Evolutionary conservation across 2,888 invertebrate genomes (phyloP).

Genomic region (Thera obeliscata): DNA sequence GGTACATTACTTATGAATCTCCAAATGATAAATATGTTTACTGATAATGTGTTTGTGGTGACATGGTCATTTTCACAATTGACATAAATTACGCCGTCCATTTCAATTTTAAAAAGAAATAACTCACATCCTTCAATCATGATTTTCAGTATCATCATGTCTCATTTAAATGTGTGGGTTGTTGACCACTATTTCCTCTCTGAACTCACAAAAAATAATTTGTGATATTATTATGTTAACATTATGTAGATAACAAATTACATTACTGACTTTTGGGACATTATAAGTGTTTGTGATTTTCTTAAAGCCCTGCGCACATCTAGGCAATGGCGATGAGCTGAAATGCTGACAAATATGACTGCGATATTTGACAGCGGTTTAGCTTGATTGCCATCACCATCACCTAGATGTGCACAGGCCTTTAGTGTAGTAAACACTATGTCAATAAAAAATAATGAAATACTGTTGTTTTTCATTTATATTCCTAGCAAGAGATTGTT

Average conservation of each 20-base stretch:
- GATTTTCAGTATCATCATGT: slow-evolving; percentile 44
- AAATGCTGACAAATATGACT: too few relatives aligned
- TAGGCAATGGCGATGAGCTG: too few relatives aligned
- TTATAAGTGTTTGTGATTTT: too few relatives aligned
- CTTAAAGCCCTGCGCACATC: too few relatives aligned
- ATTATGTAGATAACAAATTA: too few relatives aligned
- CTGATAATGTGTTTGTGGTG: slow-evolving; percentile 7
- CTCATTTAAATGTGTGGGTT: slow-evolving; percentile 49
- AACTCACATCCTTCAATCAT: slow-evolving; percentile 27
- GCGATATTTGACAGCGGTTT: too few relatives aligned
- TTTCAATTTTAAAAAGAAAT: slow-evolving; percentile 31
- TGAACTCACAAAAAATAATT: slow-evolving; percentile 45
- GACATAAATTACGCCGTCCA: slow-evolving; percentile 25
- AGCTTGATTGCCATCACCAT: too few relatives aligned
- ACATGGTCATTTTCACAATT: slow-evolving; percentile 21
- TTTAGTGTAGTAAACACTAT: too few relatives aligned
- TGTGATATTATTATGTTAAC: neutral
- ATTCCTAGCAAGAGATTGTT: neutral
- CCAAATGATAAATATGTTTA: neutral
- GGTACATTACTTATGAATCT: neutral
- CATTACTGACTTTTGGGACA: too few relatives aligned
- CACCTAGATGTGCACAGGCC: too few relatives aligned
- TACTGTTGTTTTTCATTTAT: too few relatives aligned
- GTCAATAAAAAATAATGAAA: too few relatives aligned
- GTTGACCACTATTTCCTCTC: slow-evolving; percentile 64